phyloP scores from a whole-genome alignment of 2,888 invertebrate genomes.

The Agriopis marginaria region DNA sequence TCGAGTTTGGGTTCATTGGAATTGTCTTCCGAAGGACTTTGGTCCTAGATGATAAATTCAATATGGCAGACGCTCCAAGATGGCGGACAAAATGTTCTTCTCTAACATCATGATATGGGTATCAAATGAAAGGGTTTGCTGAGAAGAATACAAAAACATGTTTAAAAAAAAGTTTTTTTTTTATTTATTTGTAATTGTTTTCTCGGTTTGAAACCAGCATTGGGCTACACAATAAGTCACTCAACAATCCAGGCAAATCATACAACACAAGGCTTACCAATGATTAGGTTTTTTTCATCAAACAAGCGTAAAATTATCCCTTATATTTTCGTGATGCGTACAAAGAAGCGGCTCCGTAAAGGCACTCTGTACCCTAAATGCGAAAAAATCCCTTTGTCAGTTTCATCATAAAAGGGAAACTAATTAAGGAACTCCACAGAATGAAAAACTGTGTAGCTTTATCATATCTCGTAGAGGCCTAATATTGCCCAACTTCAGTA shows the following conservation, averaged over 20 bases:
- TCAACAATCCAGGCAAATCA: constrained; percentile 7
- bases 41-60: too few relatives aligned
- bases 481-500: constrained; percentile 15
- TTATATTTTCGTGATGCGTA: constrained; percentile 32
- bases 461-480: constrained; percentile 15
- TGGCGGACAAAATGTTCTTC: too few relatives aligned
- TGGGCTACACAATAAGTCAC: neutral
- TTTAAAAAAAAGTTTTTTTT: too few relatives aligned
- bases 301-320: constrained; percentile 32
- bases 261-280: constrained; percentile 18
- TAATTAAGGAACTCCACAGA: constrained; percentile 39
- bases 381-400: constrained; percentile 39
- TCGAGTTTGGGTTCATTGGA: too few relatives aligned
- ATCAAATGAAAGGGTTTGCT: too few relatives aligned
- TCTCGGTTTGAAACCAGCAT: too few relatives aligned
- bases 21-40: too few relatives aligned
- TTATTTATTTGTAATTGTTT: too few relatives aligned
- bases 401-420: constrained; percentile 38
- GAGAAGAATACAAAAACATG: too few relatives aligned
- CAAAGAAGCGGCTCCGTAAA: constrained; percentile 37
- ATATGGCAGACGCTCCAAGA: too few relatives aligned
- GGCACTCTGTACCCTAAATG: constrained; percentile 36
- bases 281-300: constrained; percentile 23
- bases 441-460: constrained; percentile 28
- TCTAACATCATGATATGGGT: too few relatives aligned